Evolutionary conservation across 53 echinoderm and acorn worm genomes (phyloP).

Genomic region (Arbacia lixula): DNA sequence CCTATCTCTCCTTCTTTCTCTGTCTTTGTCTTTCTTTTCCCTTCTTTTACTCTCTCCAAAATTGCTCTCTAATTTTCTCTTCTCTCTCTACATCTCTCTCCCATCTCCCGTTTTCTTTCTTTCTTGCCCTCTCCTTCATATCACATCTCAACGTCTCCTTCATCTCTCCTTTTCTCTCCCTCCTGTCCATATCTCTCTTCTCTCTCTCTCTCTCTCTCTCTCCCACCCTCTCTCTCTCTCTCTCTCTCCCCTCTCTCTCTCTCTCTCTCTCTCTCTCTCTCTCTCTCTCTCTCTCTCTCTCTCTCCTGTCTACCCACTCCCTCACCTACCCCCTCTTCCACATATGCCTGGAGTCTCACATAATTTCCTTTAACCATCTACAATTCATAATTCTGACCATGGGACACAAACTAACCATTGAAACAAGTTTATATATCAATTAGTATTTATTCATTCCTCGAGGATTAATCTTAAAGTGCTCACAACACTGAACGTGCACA

Average conservation of each 20-base stretch:
- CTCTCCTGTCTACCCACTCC: background rate
- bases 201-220: background rate
- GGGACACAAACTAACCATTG: too few species aligned
- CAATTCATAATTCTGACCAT: too few species aligned
- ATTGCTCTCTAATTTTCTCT: too few species aligned
- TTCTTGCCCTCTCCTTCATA: background rate
- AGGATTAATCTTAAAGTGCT: background rate
- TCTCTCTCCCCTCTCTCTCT: background rate
- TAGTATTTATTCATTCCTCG: slow-evolving; percentile 21
- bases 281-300: background rate
- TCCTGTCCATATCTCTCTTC: background rate
- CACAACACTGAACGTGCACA: slow-evolving; percentile 2
- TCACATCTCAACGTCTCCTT: background rate
- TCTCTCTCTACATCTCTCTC: background rate
- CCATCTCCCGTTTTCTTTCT: background rate
- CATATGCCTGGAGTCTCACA: too few species aligned
- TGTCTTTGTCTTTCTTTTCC: background rate
- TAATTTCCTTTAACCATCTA: background rate
- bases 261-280: background rate
- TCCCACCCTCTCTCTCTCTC: background rate
- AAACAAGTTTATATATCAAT: slow-evolving; percentile 13
- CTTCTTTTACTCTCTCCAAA: background rate
- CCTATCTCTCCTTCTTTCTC: background rate
- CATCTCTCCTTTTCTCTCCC: background rate
- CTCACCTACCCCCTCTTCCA: background rate